A percentile compares a stretch with the other conserved stretches of the same genome.
Conservation (phyloP, 2,797 vertebrate species). For the Pelochelys cantorii region DNA sequence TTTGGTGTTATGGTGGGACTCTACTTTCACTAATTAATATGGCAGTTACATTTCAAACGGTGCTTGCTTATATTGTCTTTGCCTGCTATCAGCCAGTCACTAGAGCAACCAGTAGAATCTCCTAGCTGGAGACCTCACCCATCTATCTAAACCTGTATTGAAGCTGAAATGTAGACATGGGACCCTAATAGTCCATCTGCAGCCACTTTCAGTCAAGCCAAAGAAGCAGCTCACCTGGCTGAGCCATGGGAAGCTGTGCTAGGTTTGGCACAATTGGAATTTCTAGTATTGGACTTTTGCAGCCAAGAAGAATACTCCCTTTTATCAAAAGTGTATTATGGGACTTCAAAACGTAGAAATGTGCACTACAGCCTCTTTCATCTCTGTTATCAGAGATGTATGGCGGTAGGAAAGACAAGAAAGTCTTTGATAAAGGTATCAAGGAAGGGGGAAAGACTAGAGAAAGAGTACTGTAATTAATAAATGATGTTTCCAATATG, state of each 20-base stretch:
- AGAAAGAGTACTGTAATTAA: not conserved
- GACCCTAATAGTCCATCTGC: slow-evolving; percentile 8
- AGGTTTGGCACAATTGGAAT: not conserved
- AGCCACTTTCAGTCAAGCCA: slow-evolving; percentile 10
- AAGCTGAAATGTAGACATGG: slow-evolving; percentile 4
- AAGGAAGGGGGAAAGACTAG: not conserved
- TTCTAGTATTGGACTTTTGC: not conserved
- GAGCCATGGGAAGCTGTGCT: not conserved
- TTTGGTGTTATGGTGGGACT: not conserved
- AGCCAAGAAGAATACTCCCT: not conserved
- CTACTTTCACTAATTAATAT: not conserved
- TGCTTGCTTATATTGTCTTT: not conserved
- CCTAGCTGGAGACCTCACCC: not conserved
- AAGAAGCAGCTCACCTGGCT: slow-evolving; percentile 27
- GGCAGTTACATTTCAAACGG: not conserved
- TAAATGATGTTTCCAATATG: not conserved
- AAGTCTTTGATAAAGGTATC: not conserved
- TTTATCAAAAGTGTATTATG: not conserved
- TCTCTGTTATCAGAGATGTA: not conserved
- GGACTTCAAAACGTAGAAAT: not conserved
- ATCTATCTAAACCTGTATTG: not conserved
- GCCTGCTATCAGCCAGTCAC: not conserved
- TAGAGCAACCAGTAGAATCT: not conserved
- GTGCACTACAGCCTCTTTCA: not conserved
- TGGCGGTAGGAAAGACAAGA: not conserved